phyloP scores from a whole-genome alignment of 2,113 vertebrate genomes.

The Ophiodon elongatus region DNA sequence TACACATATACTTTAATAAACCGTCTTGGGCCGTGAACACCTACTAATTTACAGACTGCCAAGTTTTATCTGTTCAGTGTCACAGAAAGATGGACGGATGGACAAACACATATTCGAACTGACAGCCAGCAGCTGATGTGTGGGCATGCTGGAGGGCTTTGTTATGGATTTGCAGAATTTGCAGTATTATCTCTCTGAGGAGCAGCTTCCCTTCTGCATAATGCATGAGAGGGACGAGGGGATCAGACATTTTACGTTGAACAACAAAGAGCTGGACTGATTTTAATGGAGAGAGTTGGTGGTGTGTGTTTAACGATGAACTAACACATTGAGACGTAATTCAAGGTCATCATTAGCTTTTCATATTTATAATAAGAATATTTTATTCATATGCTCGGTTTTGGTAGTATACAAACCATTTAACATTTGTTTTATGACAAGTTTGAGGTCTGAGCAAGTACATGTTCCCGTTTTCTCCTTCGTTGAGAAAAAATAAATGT shows the following conservation, averaged over 20 bases:
- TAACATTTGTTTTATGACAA: background rate
- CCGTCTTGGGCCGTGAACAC: background rate
- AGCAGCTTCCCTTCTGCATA: conserved; percentile 65
- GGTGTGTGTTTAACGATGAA: conserved; percentile 26
- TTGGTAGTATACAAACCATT: background rate
- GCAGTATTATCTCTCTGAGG: conserved; percentile 68
- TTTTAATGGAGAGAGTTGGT: conserved; percentile 44
- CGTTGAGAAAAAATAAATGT: background rate
- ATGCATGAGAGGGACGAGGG: conserved; percentile 61
- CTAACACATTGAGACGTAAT: conserved; percentile 21
- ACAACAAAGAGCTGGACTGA: conserved; percentile 48
- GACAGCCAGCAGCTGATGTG: conserved; percentile 56
- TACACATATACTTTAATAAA: background rate
- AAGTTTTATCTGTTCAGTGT: conserved; percentile 21
- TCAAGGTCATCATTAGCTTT: conserved; percentile 12
- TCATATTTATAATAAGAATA: background rate
- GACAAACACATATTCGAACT: conserved; percentile 30
- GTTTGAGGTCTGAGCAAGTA: background rate
- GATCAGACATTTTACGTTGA: conserved; percentile 42
- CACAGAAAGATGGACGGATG: conserved; percentile 2
- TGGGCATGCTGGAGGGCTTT: conserved; percentile 53
- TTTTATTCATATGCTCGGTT: background rate
- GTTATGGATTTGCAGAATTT: conserved; percentile 72
- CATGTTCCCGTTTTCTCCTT: background rate
- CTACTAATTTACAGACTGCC: background rate